phyloP scores from a whole-genome alignment of 2,888 invertebrate species.

The Cheilosia soror region DNA sequence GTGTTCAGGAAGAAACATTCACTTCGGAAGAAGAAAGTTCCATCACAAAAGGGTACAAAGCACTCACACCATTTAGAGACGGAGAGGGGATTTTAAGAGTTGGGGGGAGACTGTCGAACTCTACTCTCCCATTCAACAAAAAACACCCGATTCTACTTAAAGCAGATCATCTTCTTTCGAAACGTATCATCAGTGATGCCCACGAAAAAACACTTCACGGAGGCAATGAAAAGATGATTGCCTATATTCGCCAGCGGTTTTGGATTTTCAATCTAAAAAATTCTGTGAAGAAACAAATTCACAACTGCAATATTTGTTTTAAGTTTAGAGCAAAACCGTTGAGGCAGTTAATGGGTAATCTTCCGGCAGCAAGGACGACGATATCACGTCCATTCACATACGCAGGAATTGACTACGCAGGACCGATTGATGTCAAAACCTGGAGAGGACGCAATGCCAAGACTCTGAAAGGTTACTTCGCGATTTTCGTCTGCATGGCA shows the following conservation, averaged over 20 bases:
- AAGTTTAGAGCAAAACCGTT: background rate
- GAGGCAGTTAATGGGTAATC: conserved; percentile 76
- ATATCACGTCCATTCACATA: background rate
- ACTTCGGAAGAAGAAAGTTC: background rate
- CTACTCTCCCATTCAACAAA: background rate
- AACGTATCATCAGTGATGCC: background rate
- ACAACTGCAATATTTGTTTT: conserved; percentile 10
- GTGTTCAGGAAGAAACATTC: background rate
- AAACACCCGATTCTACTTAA: background rate
- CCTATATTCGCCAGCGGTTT: background rate
- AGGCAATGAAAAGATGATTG: background rate
- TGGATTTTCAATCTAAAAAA: conserved; percentile 3
- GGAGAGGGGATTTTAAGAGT: background rate
- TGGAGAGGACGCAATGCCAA: too few relatives aligned
- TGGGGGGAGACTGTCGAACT: background rate
- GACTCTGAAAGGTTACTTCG: conserved; percentile 48
- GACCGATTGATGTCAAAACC: too few relatives aligned
- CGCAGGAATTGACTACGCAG: too few relatives aligned
- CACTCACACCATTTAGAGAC: background rate
- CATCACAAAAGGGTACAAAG: background rate
- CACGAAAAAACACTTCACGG: background rate
- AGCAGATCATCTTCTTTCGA: background rate
- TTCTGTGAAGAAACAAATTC: background rate
- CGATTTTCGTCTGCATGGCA: background rate
- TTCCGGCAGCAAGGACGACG: background rate